Conservation (phyloP, 2,113 vertebrate genomes). For the Morone saxatilis region DNA sequence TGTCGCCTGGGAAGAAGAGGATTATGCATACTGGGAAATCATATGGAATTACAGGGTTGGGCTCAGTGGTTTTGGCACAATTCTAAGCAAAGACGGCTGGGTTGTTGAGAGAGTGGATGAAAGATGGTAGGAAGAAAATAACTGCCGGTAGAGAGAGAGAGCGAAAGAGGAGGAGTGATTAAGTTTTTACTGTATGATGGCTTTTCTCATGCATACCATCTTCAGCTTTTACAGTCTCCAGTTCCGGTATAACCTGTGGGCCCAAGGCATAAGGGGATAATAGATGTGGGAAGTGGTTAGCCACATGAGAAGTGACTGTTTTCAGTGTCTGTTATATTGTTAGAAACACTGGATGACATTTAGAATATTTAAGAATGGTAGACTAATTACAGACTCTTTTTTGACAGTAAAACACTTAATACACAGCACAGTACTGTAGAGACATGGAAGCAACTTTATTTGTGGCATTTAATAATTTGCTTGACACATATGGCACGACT, state of each 20-base stretch:
- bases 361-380: constrained; percentile 6
- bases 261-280: constrained; percentile 5
- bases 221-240: constrained; percentile 3
- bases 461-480: constrained; percentile 24
- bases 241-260: constrained; percentile 27
- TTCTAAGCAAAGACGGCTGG: constrained; percentile 37
- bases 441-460: not conserved
- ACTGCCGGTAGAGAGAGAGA: not conserved
- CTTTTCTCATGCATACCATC: constrained; percentile 32
- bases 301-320: constrained; percentile 14
- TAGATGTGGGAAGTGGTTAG: not conserved
- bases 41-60: constrained; percentile 71
- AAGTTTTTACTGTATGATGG: constrained; percentile 1
- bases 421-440: not conserved
- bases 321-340: not conserved
- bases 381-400: not conserved
- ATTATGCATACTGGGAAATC: constrained; percentile 74
- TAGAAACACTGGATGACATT: not conserved
- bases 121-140: constrained; percentile 22
- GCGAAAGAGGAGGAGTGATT: too few relatives aligned
- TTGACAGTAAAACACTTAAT: not conserved
- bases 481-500: not conserved
- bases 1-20: constrained; percentile 62
- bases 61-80: constrained; percentile 59
- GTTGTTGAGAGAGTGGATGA: constrained; percentile 45